phyloP scores from a whole-genome alignment of 35 echinoderm and acorn worm species.

The Strongylocentrotus purpuratus region DNA sequence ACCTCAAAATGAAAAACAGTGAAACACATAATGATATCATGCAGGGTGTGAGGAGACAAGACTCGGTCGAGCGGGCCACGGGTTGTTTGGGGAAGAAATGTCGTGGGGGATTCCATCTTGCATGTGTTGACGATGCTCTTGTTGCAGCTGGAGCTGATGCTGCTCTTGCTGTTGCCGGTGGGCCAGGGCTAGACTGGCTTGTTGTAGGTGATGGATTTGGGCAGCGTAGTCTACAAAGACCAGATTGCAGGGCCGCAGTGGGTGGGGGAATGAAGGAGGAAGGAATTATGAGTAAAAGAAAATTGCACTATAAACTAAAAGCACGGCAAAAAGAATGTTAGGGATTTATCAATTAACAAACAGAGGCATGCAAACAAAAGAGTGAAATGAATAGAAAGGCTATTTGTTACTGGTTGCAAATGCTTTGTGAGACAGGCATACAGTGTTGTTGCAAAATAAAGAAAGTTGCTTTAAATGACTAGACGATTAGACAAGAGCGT shows the following conservation, averaged over 20 bases:
- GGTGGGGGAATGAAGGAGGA: background rate
- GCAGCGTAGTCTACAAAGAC: conserved; percentile 20
- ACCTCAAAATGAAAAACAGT: conserved; percentile 21
- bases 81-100: background rate
- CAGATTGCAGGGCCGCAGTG: background rate
- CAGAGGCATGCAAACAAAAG: background rate
- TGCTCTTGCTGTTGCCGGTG: conserved; percentile 21
- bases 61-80: conserved; percentile 7
- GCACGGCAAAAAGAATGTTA: background rate
- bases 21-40: conserved; percentile 31
- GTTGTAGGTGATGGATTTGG: conserved; percentile 22
- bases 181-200: conserved; percentile 5
- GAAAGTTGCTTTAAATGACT: no score
- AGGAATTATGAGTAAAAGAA: background rate
- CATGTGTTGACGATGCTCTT: background rate
- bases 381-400: background rate
- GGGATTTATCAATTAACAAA: background rate
- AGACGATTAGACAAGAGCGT: no score
- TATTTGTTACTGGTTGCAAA: background rate
- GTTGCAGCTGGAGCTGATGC: background rate
- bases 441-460: no score
- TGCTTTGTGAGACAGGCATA: no score
- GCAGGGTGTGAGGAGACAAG: background rate
- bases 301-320: conserved; percentile 8
- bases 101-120: background rate